phyloP scores from a whole-genome alignment of 2,888 invertebrate species.

The Aproaerema taeniolella region DNA sequence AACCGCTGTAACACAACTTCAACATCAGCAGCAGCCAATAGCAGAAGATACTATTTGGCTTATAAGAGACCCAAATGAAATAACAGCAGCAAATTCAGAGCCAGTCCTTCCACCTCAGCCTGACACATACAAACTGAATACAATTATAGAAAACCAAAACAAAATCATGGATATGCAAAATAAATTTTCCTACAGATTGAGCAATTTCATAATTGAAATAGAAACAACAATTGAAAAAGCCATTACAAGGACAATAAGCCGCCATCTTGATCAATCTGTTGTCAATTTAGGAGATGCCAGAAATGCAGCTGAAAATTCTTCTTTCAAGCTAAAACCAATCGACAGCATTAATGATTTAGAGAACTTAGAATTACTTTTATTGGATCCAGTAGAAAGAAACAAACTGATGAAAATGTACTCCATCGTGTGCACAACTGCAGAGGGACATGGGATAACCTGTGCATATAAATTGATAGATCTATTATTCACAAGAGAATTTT shows the following conservation, averaged over 20 bases:
- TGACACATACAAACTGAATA: slow-evolving; percentile 5
- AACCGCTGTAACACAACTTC: slow-evolving; percentile 4
- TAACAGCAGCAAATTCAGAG: slow-evolving; percentile 2
- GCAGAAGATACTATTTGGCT: slow-evolving; percentile 3
- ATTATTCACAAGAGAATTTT: slow-evolving; percentile 14
- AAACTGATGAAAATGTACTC: slow-evolving; percentile 8
- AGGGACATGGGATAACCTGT: slow-evolving; percentile 11
- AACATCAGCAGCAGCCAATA: neutral
- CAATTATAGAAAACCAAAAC: slow-evolving; percentile 6
- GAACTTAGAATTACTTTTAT: slow-evolving; percentile 9
- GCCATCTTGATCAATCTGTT: too few species aligned
- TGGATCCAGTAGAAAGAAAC: slow-evolving; percentile 6
- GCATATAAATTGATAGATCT: slow-evolving; percentile 17
- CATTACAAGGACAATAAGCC: too few species aligned
- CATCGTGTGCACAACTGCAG: slow-evolving; percentile 6
- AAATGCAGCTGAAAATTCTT: neutral
- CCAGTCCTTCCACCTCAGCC: slow-evolving; percentile 3
- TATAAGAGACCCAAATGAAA: slow-evolving; percentile 5
- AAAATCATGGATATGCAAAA: slow-evolving; percentile 8
- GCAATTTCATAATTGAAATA: neutral
- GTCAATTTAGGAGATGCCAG: neutral
- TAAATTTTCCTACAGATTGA: slow-evolving; percentile 1
- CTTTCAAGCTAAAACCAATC: slow-evolving; percentile 4
- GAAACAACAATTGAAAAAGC: too few species aligned
- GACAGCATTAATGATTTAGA: slow-evolving; percentile 6